These are phyloP conservation scores for Julus scanicus DNA, from an alignment of 2,888 invertebrate species.

Conservation along the genomic window DNA sequence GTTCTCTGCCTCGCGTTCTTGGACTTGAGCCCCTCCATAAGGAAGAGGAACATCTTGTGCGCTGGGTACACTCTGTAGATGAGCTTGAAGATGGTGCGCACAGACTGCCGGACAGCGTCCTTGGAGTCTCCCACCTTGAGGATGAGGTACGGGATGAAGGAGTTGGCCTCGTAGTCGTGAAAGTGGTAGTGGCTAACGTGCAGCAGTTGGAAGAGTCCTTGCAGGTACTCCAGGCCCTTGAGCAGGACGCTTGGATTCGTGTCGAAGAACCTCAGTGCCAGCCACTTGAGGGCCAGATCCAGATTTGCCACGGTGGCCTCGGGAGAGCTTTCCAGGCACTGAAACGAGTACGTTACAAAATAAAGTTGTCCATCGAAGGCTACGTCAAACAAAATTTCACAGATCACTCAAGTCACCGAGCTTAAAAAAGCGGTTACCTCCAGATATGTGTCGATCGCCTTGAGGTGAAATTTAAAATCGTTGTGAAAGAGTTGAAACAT, in stretches of 20 bases:
- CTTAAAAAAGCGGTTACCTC: slow-evolving; percentile 73
- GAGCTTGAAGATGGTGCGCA: slow-evolving; percentile 84
- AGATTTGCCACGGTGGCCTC: slow-evolving; percentile 87
- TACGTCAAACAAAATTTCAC: no score
- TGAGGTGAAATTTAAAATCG: slow-evolving; percentile 94
- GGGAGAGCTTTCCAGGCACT: slow-evolving; percentile 81
- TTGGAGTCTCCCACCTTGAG: slow-evolving; percentile 97
- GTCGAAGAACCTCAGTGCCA: slow-evolving; percentile 96
- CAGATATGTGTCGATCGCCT: slow-evolving; percentile 89
- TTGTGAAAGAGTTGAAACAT: slow-evolving; percentile 92
- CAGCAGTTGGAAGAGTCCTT: slow-evolving; percentile 82
- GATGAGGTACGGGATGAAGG: slow-evolving; percentile 94
- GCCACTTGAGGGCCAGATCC: slow-evolving; percentile 95
- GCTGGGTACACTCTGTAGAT: slow-evolving; percentile 88
- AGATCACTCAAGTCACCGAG: no score
- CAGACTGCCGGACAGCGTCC: slow-evolving; percentile 91
- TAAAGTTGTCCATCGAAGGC: no score
- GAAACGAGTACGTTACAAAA: no score
- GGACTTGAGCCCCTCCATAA: slow-evolving; percentile 95
- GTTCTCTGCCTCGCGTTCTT: slow-evolving; percentile 95
- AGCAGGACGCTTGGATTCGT: slow-evolving; percentile 97
- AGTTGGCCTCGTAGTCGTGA: slow-evolving; percentile 88
- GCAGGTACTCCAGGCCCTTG: slow-evolving; percentile 93
- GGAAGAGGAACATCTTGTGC: slow-evolving; percentile 85
- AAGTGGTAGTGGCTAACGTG: slow-evolving; percentile 85